These are phyloP conservation scores for Gadopsis marmoratus DNA, from an alignment of 2,797 vertebrate genomes.

Conservation along the genomic window DNA sequence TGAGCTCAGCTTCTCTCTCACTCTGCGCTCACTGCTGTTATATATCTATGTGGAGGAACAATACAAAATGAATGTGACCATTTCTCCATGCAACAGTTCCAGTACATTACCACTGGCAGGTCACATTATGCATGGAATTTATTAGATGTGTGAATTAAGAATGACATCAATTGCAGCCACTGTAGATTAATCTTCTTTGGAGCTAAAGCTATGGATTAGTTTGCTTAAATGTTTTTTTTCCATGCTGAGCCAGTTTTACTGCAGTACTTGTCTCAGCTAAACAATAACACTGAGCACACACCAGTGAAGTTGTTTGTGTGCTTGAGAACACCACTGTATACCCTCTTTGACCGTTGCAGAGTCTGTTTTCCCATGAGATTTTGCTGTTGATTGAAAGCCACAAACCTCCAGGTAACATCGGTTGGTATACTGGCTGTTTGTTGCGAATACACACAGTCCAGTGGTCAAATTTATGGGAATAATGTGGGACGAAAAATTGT, in stretches of 20 bases:
- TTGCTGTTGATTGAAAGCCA: conserved; percentile 33
- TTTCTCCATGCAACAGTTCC: conserved; percentile 32
- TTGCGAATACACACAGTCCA: not conserved
- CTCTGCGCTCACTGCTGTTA: conserved; percentile 4
- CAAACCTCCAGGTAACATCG: not conserved
- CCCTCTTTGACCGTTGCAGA: conserved; percentile 37
- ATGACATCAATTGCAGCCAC: conserved; percentile 42
- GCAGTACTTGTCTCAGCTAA: conserved; percentile 48
- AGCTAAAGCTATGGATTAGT: conserved; percentile 51
- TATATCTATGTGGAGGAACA: conserved; percentile 29
- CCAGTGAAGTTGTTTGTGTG: not conserved
- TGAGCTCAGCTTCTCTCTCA: conserved; percentile 6
- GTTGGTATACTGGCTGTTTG: not conserved
- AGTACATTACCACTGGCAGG: conserved; percentile 26
- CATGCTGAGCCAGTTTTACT: conserved; percentile 29
- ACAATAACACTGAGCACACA: conserved; percentile 22
- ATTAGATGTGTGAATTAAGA: conserved; percentile 45
- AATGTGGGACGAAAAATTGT: no score
- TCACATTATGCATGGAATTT: conserved; percentile 26
- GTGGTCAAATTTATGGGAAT: not conserved
- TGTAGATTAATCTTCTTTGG: conserved; percentile 46
- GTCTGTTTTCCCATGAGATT: conserved; percentile 35
- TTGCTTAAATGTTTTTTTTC: conserved; percentile 50
- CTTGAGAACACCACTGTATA: conserved; percentile 19
- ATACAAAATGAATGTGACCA: conserved; percentile 52